A percentile compares a stretch with the other conserved stretches of the same genome.
Conservation (phyloP, 1,140 invertebrate species). For the Anagrus nilaparvatae region DNA sequence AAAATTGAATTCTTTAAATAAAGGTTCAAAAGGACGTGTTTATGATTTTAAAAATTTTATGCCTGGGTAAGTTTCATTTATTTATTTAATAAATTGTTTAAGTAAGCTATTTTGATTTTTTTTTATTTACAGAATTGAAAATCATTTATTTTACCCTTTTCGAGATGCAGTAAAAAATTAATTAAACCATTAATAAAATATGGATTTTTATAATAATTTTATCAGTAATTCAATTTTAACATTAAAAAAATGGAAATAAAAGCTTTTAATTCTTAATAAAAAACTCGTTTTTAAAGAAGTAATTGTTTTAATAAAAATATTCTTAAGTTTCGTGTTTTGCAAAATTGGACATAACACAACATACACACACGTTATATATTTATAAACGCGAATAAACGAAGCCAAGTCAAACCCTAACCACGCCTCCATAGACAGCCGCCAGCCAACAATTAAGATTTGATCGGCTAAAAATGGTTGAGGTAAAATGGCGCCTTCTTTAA, state of each 20-base stretch:
- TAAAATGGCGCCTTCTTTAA: slow-evolving; percentile 43
- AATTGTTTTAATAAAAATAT: slow-evolving; percentile 1
- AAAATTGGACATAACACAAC: slow-evolving; percentile 37
- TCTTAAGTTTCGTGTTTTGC: slow-evolving; percentile 40
- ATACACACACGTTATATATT: too few relatives aligned
- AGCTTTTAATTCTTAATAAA: neutral
- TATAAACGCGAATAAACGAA: too few relatives aligned
- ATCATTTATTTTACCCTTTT: neutral
- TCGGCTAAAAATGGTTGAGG: slow-evolving; percentile 45
- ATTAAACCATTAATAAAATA: slow-evolving; percentile 3
- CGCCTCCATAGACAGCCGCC: slow-evolving; percentile 44
- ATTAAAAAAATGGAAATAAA: neutral
- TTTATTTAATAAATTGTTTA: too few relatives aligned
- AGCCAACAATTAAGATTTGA: slow-evolving; percentile 47
- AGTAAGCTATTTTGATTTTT: too few relatives aligned
- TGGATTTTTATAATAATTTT: slow-evolving; percentile 1
- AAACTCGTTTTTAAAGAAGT: slow-evolving; percentile 2
- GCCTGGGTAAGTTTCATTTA: too few relatives aligned
- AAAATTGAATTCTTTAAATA: slow-evolving; percentile 42
- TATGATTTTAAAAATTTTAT: slow-evolving; percentile 49
- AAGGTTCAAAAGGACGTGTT: slow-evolving; percentile 44
- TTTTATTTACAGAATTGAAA: neutral
- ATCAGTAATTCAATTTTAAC: too few relatives aligned
- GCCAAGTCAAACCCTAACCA: too few relatives aligned
- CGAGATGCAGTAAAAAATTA: neutral